phyloP scores from a whole-genome alignment of 2,888 invertebrate genomes.

The Caenorhabditis sinica region DNA sequence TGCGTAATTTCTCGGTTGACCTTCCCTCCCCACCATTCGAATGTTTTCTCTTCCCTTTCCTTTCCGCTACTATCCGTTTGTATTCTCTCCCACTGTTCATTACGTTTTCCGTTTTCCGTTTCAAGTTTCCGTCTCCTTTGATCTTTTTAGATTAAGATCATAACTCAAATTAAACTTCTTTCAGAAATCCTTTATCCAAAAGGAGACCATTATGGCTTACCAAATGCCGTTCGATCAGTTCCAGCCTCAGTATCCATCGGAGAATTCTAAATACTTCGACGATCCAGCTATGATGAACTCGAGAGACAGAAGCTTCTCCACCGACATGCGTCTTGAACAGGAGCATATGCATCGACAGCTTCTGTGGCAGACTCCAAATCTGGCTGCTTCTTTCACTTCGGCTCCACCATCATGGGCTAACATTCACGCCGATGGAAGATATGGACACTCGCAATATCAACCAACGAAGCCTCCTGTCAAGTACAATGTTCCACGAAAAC shows the following conservation, averaged over 20 bases:
- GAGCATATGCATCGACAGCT: background rate
- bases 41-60: constrained; percentile 27
- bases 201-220: constrained; percentile 20
- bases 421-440: background rate
- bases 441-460: background rate
- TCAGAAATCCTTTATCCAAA: constrained; percentile 35
- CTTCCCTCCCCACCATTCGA: background rate
- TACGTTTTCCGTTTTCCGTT: constrained; percentile 5
- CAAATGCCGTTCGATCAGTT: constrained; percentile 25
- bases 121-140: background rate
- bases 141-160: background rate
- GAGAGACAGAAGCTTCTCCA: background rate
- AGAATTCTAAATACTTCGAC: background rate
- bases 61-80: constrained; percentile 16
- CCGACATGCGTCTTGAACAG: background rate
- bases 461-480: background rate
- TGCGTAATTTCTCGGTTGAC: constrained; percentile 45
- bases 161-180: background rate
- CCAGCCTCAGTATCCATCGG: constrained; percentile 7
- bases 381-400: background rate
- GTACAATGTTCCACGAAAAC: background rate
- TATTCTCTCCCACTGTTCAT: background rate
- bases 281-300: background rate
- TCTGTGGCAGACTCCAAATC: background rate
- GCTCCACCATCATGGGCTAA: constrained; percentile 48